Percentiles rank a stretch among this genome's conserved stretches.
These are phyloP conservation scores for Mamestra configurata DNA, from an alignment of 1,140 invertebrate genomes.

Conservation along the genomic window DNA sequence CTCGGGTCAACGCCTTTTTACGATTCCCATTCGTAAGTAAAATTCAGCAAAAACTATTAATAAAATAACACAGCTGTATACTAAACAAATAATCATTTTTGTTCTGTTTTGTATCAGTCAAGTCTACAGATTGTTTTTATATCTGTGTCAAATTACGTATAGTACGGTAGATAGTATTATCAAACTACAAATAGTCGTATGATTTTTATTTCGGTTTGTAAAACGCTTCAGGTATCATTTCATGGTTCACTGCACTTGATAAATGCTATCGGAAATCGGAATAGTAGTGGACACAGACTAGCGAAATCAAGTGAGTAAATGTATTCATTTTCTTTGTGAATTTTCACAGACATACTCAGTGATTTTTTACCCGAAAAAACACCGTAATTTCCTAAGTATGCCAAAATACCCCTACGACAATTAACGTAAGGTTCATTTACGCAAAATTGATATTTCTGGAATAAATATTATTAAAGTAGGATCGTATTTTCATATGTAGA, in stretches of 20 bases:
- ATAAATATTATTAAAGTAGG: too few relatives aligned
- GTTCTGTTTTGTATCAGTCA: neutral
- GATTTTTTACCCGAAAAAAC: too few relatives aligned
- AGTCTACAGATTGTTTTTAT: neutral
- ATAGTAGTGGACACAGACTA: neutral
- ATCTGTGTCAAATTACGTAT: constrained; percentile 1
- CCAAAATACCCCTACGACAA: too few relatives aligned
- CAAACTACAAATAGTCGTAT: neutral
- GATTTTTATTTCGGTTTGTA: neutral
- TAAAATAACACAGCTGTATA: constrained; percentile 9
- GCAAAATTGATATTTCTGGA: too few relatives aligned
- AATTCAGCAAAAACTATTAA: neutral
- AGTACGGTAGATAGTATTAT: neutral
- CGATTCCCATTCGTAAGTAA: neutral
- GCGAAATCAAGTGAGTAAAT: neutral
- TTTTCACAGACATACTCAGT: too few relatives aligned
- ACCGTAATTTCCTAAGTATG: too few relatives aligned
- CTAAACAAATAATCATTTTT: constrained; percentile 1
- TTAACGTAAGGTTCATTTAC: too few relatives aligned
- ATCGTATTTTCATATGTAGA: too few relatives aligned
- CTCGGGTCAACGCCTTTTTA: constrained; percentile 6
- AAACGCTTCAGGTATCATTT: neutral
- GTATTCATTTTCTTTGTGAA: neutral
- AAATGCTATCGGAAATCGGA: constrained; percentile 5
- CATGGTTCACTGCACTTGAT: constrained; percentile 22